A percentile compares a stretch with the other conserved stretches of the same genome.
Conservation (phyloP, 2,113 vertebrate species). For the Macaca fascicularis region T2T-MFA8v1.1 NC_088393.1:40424501-40425000, state of each 20-base stretch:
- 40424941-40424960: too few species aligned
- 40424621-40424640: conserved; percentile 78
- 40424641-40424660: conserved; percentile 79
- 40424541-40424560: not conserved
- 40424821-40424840: not conserved
- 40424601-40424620: conserved; percentile 83
- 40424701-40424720: conserved; percentile 72
- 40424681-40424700: conserved; percentile 64
- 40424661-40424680: conserved; percentile 73
- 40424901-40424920: too few species aligned
- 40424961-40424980: too few species aligned
- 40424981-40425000: too few species aligned
- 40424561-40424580: conserved; percentile 82
- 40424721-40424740: not conserved
- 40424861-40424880: too few species aligned
- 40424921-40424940: too few species aligned
- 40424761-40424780: not conserved
- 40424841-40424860: too few species aligned
- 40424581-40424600: conserved; percentile 84
- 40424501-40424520: not conserved
- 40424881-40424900: too few species aligned
- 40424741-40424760: not conserved
- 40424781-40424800: not conserved
- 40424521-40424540: not conserved
- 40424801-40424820: not conserved